Evolutionary conservation across 2,888 invertebrate genomes (phyloP), one percentile per base, ranked within the genome.

Genomic region (Chironomus riparius): DNA sequence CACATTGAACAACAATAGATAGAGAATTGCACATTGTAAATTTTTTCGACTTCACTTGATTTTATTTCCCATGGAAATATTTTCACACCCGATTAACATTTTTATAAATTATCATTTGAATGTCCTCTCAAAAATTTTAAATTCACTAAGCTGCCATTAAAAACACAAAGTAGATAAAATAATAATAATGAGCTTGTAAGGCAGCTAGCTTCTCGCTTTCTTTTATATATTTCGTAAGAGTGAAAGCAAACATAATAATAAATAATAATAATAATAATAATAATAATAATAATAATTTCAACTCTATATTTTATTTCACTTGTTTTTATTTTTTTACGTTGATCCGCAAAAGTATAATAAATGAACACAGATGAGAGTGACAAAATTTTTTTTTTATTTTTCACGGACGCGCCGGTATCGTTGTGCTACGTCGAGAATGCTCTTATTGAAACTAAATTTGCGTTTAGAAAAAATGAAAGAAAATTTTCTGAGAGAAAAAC

Each of bases 381-480:
- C 1, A 50, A 50, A 50, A 50, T n/a, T n/a, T n/a, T n/a, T n/a
- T n/a, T n/a, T n/a, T n/a, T 18, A 56, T 7, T 56, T 18, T 18
- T 18, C 6, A 56, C 56, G 56, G 38, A 38, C 70, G 70, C 18
- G 70, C 48, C 22, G 48, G 48, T 70, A 47, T 70, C 56, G 38
- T 38, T 56, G 56, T 56, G 72, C 61, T 72, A 28, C 38, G 15
- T 48, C 74, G 74, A 68, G 74, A 74, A 74, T 61, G 61, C 68
- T 74, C 74, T 15, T 74, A 74, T 61, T 68, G n/a, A 47, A 68
- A 74, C 74, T 74, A 48, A 74, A 48, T 21, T 24, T 65, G 74
- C 74, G 47, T 74, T 65, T 74, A 74, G 74, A 74, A 74, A 74
- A 74, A 68, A 18, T 21, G 62, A 50, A 73, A 65, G 38, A 73